Evolutionary conservation across 2,797 vertebrate species (phyloP), one percentile per base, ranked within the genome.

Genomic region (Podarcis siculus): DNA sequence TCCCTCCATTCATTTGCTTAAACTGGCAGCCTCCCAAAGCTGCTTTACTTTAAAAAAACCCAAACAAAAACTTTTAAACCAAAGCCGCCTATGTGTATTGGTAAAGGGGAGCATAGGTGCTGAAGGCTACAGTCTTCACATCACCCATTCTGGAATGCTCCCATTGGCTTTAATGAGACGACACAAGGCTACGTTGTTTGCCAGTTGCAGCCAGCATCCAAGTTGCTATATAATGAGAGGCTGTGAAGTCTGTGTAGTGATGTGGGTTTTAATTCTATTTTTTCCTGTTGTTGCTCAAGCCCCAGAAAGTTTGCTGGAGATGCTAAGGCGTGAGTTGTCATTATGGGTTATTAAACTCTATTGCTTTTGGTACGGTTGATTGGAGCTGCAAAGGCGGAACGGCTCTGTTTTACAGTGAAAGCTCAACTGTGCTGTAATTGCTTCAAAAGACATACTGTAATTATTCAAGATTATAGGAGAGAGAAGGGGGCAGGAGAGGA

Each of bases 341-440:
- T 96, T 96, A 96, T 95, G 92, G 93, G 93, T 93, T 95, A 95
- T 96, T 96, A 96, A 95, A 95, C 86, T 94, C 88, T 83, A 94
- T 93, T 89, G 67, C 82, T 85, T 89, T 94, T 23, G 1, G 87
- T 78, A 92, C 89, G 91, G 89, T 87, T 93, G 93, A 96, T 94
- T 90, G 89, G 83, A 93, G 79, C 86, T 86, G 61, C 8, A 75
- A 94, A 92, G 39, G 42, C 45, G 91, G 55, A 86, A 91, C 67
- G 1, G 49, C 72, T 83, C 32, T 76, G 82, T 86, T 89, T 90
- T 90, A 93, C 78, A 39, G 87, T 92, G 75, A 76, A 93, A 84
- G 80, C 85, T 90, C 91, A 86, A 32, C 17, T 87, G 90, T 35
- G 81, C 82, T 85, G 19, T 94, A 95, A 96, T 95, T 95, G 86